Conservation (phyloP, 2,888 invertebrate genomes). For the Lamproptera curius region DNA sequence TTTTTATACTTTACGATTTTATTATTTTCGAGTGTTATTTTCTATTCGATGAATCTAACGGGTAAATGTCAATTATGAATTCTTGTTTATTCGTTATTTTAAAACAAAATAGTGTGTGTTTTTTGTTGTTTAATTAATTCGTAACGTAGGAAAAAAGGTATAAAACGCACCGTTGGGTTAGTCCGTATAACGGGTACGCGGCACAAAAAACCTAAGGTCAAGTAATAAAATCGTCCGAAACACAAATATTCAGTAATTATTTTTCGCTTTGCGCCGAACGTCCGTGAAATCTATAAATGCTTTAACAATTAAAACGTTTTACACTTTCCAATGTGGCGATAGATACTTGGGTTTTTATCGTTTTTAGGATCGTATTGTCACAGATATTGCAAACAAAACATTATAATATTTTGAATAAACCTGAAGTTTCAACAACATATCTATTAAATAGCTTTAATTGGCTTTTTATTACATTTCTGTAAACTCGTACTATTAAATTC, state of each 20-base stretch:
- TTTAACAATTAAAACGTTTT: slow-evolving; percentile 10
- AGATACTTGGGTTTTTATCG: neutral
- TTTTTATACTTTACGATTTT: neutral
- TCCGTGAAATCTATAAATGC: slow-evolving; percentile 20
- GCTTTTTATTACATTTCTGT: too few species aligned
- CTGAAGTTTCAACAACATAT: too few species aligned
- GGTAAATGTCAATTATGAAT: neutral
- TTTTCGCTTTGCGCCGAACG: slow-evolving; percentile 10
- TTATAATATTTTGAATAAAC: too few species aligned
- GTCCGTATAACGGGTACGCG: neutral
- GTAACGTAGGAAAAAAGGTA: neutral
- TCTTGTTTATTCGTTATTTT: too few species aligned
- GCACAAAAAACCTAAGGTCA: slow-evolving; percentile 17
- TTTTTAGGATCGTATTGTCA: too few species aligned
- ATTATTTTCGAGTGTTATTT: neutral
- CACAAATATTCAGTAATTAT: slow-evolving; percentile 12
- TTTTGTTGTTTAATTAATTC: neutral
- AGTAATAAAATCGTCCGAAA: slow-evolving; percentile 9
- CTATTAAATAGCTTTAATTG: too few species aligned
- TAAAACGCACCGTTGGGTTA: neutral
- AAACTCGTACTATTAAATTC: too few species aligned
- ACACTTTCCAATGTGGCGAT: slow-evolving; percentile 17
- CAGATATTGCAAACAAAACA: too few species aligned
- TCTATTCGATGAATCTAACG: neutral
- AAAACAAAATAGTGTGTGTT: too few species aligned